phyloP scores from a whole-genome alignment of 2,113 vertebrate genomes.

The Epinephelus lanceolatus region DNA sequence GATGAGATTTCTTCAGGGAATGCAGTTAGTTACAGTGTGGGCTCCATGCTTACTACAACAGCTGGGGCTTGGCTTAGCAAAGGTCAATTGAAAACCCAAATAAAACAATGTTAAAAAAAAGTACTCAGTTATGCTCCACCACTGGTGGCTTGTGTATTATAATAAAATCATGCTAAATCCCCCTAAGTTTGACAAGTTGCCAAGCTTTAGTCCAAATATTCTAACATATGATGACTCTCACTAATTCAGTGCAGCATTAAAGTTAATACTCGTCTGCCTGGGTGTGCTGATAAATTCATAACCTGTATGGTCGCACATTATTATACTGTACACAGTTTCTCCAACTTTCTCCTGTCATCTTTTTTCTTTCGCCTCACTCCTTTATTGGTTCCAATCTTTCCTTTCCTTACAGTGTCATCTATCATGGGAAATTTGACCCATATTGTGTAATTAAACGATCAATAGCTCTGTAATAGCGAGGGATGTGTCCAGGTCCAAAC shows the following conservation, averaged over 20 bases:
- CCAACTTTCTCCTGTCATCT: constrained; percentile 23
- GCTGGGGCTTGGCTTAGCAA: no score
- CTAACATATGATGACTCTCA: background rate
- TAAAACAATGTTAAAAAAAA: background rate
- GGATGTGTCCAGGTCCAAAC: constrained; percentile 48
- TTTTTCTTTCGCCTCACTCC: constrained; percentile 36
- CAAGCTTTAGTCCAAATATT: background rate
- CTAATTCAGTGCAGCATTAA: constrained; percentile 3
- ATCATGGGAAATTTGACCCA: constrained; percentile 69
- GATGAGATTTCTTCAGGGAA: no score
- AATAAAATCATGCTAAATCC: background rate
- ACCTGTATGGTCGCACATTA: background rate
- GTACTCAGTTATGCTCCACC: background rate
- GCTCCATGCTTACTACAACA: no score
- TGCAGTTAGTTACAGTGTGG: no score
- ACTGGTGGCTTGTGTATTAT: constrained; percentile 2
- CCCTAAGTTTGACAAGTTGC: background rate
- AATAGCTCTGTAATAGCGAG: constrained; percentile 62
- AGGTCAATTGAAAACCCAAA: no score
- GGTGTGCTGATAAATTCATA: background rate
- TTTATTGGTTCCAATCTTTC: constrained; percentile 36
- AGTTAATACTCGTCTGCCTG: background rate
- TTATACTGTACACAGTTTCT: background rate
- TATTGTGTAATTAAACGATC: constrained; percentile 74
- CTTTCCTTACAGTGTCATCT: constrained; percentile 52